Evolutionary conservation across 1,140 invertebrate genomes (phyloP).

Genomic region (Laodelphax striatellus): DNA sequence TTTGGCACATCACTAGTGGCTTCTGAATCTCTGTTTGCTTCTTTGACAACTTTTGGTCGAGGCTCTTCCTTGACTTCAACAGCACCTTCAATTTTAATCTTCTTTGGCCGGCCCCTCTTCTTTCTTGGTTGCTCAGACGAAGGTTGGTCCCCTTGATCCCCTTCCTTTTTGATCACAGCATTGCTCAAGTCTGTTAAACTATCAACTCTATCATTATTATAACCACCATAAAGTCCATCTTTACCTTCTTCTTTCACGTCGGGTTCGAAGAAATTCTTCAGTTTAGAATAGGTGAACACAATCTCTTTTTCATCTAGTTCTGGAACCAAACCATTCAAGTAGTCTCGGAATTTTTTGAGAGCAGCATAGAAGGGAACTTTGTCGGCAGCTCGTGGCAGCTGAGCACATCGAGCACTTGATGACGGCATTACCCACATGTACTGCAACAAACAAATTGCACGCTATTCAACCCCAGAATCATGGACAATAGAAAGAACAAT

Average conservation of each 20-base stretch:
- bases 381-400: conserved; percentile 86
- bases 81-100: conserved; percentile 46
- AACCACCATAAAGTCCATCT: conserved; percentile 15
- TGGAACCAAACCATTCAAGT: conserved; percentile 79
- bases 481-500: too few species aligned
- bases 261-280: conserved; percentile 35
- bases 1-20: conserved; percentile 47
- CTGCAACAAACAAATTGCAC: conserved; percentile 41
- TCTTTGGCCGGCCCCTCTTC: conserved; percentile 73
- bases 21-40: conserved; percentile 34
- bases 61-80: conserved; percentile 41
- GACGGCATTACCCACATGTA: conserved; percentile 98
- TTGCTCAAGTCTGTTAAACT: conserved; percentile 34
- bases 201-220: conserved; percentile 19
- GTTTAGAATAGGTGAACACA: conserved; percentile 70
- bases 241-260: conserved; percentile 31
- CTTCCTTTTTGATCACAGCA: conserved; percentile 31
- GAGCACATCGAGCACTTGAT: conserved; percentile 89
- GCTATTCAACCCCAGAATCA: too few species aligned
- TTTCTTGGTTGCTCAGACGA: conserved; percentile 47
- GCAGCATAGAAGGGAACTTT: conserved; percentile 95
- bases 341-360: conserved; percentile 88
- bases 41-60: conserved; percentile 33
- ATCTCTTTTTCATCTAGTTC: conserved; percentile 85
- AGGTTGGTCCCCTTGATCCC: conserved; percentile 6